Evolutionary conservation across 2,888 invertebrate species (phyloP).

Genomic region (Phorcus lineatus): DNA sequence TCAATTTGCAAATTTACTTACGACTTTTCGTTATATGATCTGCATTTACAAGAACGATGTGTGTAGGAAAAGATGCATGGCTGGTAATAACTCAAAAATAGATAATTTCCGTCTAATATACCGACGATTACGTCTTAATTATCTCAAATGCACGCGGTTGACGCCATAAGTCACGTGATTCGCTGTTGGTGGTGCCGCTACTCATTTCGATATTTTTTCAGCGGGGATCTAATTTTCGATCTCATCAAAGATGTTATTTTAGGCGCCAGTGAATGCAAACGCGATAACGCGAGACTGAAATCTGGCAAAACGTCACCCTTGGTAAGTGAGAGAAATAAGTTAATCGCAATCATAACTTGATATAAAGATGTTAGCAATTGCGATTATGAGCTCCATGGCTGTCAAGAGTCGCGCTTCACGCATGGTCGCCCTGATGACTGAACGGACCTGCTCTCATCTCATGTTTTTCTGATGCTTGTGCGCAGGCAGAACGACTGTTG

Average conservation of each 20-base stretch:
- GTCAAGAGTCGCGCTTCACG: not conserved
- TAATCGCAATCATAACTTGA: constrained; percentile 4
- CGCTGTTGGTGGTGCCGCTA: no score
- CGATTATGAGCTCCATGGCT: not conserved
- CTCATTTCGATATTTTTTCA: no score
- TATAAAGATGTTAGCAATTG: not conserved
- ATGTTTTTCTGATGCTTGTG: constrained; percentile 15
- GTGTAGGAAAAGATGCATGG: no score
- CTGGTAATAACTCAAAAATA: no score
- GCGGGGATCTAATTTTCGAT: not conserved
- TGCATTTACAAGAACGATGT: no score
- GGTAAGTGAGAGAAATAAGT: constrained; percentile 9
- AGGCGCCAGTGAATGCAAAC: constrained; percentile 4
- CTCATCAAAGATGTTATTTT: constrained; percentile 22
- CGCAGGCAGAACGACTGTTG: constrained; percentile 18
- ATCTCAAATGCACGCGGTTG: no score
- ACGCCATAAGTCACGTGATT: no score
- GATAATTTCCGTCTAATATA: no score
- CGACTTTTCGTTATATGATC: no score
- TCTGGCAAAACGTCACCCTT: not conserved
- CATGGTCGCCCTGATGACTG: not conserved
- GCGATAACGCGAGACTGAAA: not conserved
- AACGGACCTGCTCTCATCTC: not conserved
- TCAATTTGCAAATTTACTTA: no score
- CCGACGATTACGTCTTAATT: no score